A percentile compares a stretch with the other conserved stretches of the same genome.
These are phyloP conservation scores for Lacanobia wlatinum DNA, from an alignment of 2,888 invertebrate genomes.

Conservation along the genomic window DNA sequence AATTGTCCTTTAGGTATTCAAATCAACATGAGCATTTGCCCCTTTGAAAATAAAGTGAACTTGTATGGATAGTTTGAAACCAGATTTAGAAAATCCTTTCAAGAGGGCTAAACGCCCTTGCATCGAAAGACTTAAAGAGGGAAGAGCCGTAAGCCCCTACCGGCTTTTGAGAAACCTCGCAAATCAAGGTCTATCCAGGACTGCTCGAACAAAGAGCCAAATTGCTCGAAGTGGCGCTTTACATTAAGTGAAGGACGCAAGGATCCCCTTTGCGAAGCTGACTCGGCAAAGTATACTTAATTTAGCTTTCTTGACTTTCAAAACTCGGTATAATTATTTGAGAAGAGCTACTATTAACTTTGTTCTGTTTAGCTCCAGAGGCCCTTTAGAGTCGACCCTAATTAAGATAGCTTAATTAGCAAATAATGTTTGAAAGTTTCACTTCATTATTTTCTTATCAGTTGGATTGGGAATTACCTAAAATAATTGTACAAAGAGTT, in stretches of 20 bases:
- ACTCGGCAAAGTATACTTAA: conserved; percentile 35
- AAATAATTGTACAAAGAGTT: background rate
- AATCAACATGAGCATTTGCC: too few relatives aligned
- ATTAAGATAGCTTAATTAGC: conserved; percentile 54
- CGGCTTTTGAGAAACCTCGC: conserved; percentile 24
- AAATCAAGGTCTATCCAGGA: conserved; percentile 10
- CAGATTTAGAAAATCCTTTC: background rate
- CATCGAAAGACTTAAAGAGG: conserved; percentile 5
- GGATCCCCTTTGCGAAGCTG: background rate
- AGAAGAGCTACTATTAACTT: conserved; percentile 25
- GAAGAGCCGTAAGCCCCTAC: conserved; percentile 2
- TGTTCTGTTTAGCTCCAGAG: conserved; percentile 15
- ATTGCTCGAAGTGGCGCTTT: conserved; percentile 30
- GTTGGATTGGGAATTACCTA: background rate
- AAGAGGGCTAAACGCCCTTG: background rate
- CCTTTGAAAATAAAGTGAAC: background rate
- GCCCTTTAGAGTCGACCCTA: conserved; percentile 22
- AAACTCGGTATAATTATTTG: conserved; percentile 43
- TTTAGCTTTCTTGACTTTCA: conserved; percentile 36
- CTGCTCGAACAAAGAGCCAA: conserved; percentile 35
- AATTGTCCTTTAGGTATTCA: too few relatives aligned
- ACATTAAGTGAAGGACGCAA: conserved; percentile 20
- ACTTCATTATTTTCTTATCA: conserved; percentile 38
- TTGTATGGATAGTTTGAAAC: too few relatives aligned
- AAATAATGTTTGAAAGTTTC: conserved; percentile 33